Percentiles rank a stretch among this genome's conserved stretches.
Conservation (phyloP, 2,797 vertebrate species). For the Oreochromis grahami region DNA sequence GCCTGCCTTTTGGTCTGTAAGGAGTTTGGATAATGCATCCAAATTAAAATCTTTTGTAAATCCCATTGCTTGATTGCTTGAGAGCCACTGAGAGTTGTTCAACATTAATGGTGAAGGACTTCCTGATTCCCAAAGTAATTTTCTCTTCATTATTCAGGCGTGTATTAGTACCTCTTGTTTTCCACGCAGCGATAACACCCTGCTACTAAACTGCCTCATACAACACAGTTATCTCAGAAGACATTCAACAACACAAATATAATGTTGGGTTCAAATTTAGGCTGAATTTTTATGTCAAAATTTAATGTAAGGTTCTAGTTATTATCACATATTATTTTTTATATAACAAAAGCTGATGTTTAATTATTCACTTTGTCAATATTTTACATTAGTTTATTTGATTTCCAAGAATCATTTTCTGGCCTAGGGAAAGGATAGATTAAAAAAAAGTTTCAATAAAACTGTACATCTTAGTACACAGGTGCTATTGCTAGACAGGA, state of each 20-base stretch:
- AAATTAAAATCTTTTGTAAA: conserved; percentile 80
- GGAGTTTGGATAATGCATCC: conserved; percentile 76
- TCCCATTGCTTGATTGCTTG: conserved; percentile 75
- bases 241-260: background rate
- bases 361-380: background rate
- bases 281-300: background rate
- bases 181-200: conserved; percentile 49
- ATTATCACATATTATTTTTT: background rate
- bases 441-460: background rate
- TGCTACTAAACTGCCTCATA: conserved; percentile 31
- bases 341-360: background rate
- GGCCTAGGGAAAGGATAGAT: background rate
- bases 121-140: conserved; percentile 74
- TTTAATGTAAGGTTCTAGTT: background rate
- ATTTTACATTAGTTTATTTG: accelerated
- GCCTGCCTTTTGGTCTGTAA: conserved; percentile 63
- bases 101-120: conserved; percentile 75
- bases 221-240: background rate
- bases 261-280: background rate
- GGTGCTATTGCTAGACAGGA: background rate
- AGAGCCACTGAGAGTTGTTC: conserved; percentile 75
- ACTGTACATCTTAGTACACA: background rate
- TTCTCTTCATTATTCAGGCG: conserved; percentile 66
- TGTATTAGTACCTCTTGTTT: conserved; percentile 66
- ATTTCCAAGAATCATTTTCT: background rate